Evolutionary conservation across 2,888 invertebrate genomes (phyloP), one percentile per base, ranked within the genome.

Genomic region (Scaptomyza parva): DNA sequence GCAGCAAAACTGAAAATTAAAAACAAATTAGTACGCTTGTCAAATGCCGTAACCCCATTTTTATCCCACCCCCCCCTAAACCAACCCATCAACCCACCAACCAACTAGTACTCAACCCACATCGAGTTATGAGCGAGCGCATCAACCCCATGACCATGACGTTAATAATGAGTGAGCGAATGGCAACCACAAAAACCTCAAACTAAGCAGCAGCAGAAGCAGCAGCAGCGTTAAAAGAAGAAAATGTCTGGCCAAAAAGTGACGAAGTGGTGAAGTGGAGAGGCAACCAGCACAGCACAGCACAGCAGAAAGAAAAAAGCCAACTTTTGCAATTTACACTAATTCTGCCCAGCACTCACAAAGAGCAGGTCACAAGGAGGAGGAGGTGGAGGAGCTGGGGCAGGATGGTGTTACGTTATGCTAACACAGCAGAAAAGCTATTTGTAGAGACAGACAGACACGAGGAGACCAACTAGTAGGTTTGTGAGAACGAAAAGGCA

Each of bases 11-110:
- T 76, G 72, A 66, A 76, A 76, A 78, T 76, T 78, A 78, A 76
- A 78, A 76, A 77, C 70, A 76, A 76, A 76, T 76, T 76, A 78
- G 65, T 74, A 70, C 63, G 55, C 78, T 70, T 77, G 78, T 77
- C 74, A 70, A 73, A 78, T 60, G 55, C 26, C 43, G 7, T 40
- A 20, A 35, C n/a, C 44, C 6, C 20, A 20, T 2, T 2, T 12
- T 8, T 24, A 0, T 1, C 24, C 24, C 8, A 24, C 6, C 7
- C 28, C 9, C 37, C 30, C 11, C 9, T 24, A 3, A 9, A 9
- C n/a, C 11, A 3, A 0, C 6, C 3, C 3, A 2, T 7, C 0
- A 11, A 3, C 33, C 4, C 5, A 0, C 11, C 2, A 4, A 2
- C 9, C 0, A 8, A 2, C 33, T 6, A 17, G 17, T 17, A 9